Conservation (phyloP, 2,113 vertebrate species). For the Lynx canadensis region DNA sequence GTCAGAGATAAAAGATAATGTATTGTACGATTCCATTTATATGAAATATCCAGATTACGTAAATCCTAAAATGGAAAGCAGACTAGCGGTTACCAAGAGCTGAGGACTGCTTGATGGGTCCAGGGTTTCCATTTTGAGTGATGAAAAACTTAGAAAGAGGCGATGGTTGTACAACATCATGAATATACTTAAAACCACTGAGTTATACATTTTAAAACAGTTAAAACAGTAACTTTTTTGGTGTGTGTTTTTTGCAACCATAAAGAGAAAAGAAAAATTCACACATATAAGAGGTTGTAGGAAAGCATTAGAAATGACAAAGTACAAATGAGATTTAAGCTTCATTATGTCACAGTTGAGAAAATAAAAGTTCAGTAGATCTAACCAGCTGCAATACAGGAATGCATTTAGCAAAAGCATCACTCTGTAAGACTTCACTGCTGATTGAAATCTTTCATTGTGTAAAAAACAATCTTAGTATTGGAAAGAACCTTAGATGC, state of each 20-base stretch:
- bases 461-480: background rate
- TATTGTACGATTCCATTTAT: background rate
- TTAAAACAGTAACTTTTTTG: background rate
- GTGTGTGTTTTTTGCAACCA: background rate
- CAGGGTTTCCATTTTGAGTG: background rate
- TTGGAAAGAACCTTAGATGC: background rate
- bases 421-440: background rate
- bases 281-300: background rate
- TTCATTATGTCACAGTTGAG: background rate
- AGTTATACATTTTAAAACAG: background rate
- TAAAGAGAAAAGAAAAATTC: background rate
- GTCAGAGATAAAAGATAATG: background rate
- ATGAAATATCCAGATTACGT: background rate
- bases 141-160: conserved; percentile 35
- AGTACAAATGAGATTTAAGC: background rate
- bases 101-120: background rate
- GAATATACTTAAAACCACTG: background rate
- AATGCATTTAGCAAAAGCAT: background rate
- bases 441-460: conserved; percentile 3
- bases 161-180: background rate
- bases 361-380: background rate
- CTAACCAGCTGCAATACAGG: background rate
- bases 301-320: conserved; percentile 42
- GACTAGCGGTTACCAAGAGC: background rate
- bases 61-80: background rate